phyloP scores from a whole-genome alignment of 2,888 invertebrate species.

The Lycocerus yunnanus region DNA sequence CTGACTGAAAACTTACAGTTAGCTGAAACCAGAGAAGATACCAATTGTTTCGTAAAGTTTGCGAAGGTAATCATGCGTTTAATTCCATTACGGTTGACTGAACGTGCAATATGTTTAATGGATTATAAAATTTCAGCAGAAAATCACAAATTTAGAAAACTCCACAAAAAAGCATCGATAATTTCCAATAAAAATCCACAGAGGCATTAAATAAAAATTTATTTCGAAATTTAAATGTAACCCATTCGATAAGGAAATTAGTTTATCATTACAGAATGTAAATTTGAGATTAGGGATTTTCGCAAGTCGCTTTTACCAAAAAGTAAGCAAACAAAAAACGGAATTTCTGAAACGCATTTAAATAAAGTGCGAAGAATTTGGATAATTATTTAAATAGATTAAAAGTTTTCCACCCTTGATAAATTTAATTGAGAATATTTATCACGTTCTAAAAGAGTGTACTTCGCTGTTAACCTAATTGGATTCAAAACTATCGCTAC shows the following conservation, averaged over 20 bases:
- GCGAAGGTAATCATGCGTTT: not conserved
- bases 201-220: not conserved
- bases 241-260: not conserved
- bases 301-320: not conserved
- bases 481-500: not conserved
- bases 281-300: not conserved
- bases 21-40: not conserved
- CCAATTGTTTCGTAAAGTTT: not conserved
- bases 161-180: not conserved
- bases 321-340: slow-evolving; percentile 12
- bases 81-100: not conserved
- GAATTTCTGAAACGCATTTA: slow-evolving; percentile 14
- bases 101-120: not conserved
- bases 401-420: slow-evolving; percentile 7
- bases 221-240: not conserved
- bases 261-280: not conserved
- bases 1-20: not conserved
- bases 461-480: not conserved
- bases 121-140: not conserved
- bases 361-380: slow-evolving; percentile 22
- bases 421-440: slow-evolving; percentile 26
- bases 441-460: slow-evolving; percentile 13
- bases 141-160: not conserved
- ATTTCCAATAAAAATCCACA: not conserved
- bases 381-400: slow-evolving; percentile 20